A percentile compares a stretch with the other conserved stretches of the same genome.
Conservation (phyloP, 1,140 invertebrate species). For the Atopsyche davidsoni region DNA sequence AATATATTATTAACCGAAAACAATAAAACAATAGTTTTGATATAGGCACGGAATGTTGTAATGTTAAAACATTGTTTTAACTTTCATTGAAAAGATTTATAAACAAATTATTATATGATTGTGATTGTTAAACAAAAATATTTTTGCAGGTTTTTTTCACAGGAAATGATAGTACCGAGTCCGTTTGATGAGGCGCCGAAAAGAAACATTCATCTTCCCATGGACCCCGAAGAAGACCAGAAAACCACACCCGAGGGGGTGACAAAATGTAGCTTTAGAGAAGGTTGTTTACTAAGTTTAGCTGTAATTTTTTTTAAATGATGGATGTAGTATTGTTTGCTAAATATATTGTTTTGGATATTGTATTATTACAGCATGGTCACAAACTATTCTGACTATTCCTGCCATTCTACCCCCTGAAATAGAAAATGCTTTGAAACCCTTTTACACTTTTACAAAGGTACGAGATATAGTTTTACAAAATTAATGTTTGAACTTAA, state of each 20-base stretch:
- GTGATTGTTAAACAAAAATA: conserved; percentile 1
- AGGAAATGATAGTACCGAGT: conserved; percentile 46
- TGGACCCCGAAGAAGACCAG: conserved; percentile 8
- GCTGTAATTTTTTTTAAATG: neutral
- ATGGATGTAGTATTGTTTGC: neutral
- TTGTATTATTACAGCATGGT: conserved; percentile 42
- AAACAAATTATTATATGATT: too few relatives aligned
- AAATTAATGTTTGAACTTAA: neutral
- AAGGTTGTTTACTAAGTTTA: conserved; percentile 5
- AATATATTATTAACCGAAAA: too few relatives aligned
- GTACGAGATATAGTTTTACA: conserved; percentile 32
- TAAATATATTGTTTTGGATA: neutral
- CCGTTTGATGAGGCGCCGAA: conserved; percentile 43
- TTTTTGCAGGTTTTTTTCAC: conserved; percentile 41
- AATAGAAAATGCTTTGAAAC: conserved; percentile 53
- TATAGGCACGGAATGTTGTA: too few relatives aligned
- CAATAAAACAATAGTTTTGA: too few relatives aligned
- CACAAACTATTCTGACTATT: conserved; percentile 53
- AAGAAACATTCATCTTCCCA: conserved; percentile 35
- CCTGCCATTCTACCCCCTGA: conserved; percentile 52
- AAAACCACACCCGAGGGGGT: conserved; percentile 8
- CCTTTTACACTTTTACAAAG: conserved; percentile 55
- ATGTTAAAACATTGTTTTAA: too few relatives aligned
- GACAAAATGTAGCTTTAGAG: conserved; percentile 9
- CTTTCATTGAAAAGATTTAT: too few relatives aligned